Evolutionary conservation across 2,888 invertebrate species (phyloP).

Genomic region (Argyra leucocephala): DNA sequence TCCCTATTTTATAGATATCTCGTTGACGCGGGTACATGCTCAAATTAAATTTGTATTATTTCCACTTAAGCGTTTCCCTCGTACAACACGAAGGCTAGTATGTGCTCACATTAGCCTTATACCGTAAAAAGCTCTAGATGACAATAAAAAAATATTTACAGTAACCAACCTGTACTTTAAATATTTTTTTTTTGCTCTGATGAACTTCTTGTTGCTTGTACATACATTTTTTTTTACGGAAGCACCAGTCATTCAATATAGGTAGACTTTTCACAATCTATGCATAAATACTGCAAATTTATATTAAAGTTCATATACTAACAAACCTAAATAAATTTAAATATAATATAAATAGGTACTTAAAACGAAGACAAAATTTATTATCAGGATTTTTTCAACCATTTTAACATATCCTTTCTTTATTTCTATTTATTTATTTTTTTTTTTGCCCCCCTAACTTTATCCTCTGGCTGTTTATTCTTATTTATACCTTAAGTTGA

Average conservation of each 20-base stretch:
- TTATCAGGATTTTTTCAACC: background rate
- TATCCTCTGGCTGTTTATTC: background rate
- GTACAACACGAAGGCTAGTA: too few species aligned
- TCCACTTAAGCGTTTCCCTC: too few species aligned
- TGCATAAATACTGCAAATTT: slow-evolving; percentile 6
- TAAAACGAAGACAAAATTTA: background rate
- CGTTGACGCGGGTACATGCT: too few species aligned
- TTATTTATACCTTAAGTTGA: background rate
- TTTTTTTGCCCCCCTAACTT: background rate
- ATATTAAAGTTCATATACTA: background rate
- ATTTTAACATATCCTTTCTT: background rate
- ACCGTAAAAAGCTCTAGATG: too few species aligned
- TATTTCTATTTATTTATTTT: background rate
- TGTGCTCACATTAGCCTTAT: too few species aligned
- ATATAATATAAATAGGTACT: background rate
- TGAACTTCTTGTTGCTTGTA: background rate
- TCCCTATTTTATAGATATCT: too few species aligned
- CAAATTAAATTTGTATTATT: too few species aligned
- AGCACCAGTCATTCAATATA: background rate
- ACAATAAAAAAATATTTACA: too few species aligned
- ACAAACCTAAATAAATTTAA: background rate
- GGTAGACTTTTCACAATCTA: background rate
- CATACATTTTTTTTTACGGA: background rate
- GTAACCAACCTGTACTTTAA: too few species aligned
- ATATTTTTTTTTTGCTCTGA: background rate